Percentiles rank a stretch among this genome's conserved stretches.
Conservation (phyloP, 2,113 vertebrate species). For the Oryzias melastigma region DNA sequence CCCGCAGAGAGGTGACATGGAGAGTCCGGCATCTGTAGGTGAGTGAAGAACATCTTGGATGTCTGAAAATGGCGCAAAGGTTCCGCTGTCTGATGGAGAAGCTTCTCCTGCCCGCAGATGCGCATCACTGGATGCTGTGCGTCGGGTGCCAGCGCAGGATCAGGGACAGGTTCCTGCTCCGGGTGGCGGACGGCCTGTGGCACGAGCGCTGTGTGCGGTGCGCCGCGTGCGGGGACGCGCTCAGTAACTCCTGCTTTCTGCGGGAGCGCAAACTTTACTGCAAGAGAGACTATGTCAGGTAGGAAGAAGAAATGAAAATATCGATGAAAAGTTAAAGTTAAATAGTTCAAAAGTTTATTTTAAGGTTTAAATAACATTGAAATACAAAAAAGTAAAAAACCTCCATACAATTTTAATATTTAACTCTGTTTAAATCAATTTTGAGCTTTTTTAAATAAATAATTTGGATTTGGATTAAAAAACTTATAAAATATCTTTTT, state of each 20-base stretch:
- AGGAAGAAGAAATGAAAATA: conserved; percentile 61
- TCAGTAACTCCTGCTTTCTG: conserved; percentile 91
- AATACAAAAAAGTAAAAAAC: no score
- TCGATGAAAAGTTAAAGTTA: no score
- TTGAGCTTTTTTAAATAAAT: no score
- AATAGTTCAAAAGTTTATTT: no score
- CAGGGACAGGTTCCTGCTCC: conserved; percentile 89
- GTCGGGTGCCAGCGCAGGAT: conserved; percentile 89
- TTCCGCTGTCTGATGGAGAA: background rate
- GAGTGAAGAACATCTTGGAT: conserved; percentile 3
- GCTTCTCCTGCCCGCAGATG: conserved; percentile 56
- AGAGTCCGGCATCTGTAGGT: conserved; percentile 30
- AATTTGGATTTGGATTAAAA: no score
- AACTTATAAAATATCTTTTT: no score
- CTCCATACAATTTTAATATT: no score
- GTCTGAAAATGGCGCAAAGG: no score
- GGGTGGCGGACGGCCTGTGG: conserved; percentile 91
- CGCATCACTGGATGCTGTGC: conserved; percentile 82
- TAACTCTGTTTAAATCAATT: no score
- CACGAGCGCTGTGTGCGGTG: conserved; percentile 94
- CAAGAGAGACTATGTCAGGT: conserved; percentile 91
- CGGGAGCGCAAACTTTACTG: conserved; percentile 94
- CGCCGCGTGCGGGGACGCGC: conserved; percentile 85
- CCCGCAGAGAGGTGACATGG: conserved; percentile 14
- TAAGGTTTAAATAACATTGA: no score